Conservation (phyloP, 1,140 invertebrate genomes). For the Dermatophagoides farinae region DNA sequence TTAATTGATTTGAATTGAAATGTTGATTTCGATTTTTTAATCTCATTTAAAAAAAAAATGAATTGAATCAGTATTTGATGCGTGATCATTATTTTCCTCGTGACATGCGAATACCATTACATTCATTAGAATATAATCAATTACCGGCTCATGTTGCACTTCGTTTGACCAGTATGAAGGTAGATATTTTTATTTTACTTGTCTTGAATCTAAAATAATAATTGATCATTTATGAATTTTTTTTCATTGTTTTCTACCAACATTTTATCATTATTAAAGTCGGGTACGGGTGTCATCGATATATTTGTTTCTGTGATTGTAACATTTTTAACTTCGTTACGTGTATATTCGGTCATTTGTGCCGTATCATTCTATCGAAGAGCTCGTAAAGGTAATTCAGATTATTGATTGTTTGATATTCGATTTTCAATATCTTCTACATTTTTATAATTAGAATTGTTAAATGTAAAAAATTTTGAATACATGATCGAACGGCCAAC, state of each 20-base stretch:
- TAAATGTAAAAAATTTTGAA: slow-evolving; percentile 5
- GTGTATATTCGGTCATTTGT: slow-evolving; percentile 20
- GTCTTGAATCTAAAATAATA: too few species aligned
- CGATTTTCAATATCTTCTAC: not conserved
- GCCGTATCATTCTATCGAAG: slow-evolving; percentile 20
- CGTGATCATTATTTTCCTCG: slow-evolving; percentile 17
- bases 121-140: slow-evolving; percentile 16
- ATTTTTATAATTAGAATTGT: not conserved
- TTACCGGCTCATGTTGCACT: slow-evolving; percentile 19
- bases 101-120: slow-evolving; percentile 15
- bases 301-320: slow-evolving; percentile 21
- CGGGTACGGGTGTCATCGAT: slow-evolving; percentile 20
- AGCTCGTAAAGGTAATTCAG: slow-evolving; percentile 16
- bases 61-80: slow-evolving; percentile 16
- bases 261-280: slow-evolving; percentile 11
- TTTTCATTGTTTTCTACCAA: not conserved
- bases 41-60: not conserved
- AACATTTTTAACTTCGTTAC: slow-evolving; percentile 19
- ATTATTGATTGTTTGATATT: not conserved
- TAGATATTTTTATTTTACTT: slow-evolving; percentile 16
- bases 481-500: not conserved
- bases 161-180: slow-evolving; percentile 19
- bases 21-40: not conserved
- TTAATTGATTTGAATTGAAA: not conserved
- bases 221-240: too few species aligned